Evolutionary conservation across 2,797 vertebrate genomes (phyloP).

Genomic region (Nyctalus aviator): DNA sequence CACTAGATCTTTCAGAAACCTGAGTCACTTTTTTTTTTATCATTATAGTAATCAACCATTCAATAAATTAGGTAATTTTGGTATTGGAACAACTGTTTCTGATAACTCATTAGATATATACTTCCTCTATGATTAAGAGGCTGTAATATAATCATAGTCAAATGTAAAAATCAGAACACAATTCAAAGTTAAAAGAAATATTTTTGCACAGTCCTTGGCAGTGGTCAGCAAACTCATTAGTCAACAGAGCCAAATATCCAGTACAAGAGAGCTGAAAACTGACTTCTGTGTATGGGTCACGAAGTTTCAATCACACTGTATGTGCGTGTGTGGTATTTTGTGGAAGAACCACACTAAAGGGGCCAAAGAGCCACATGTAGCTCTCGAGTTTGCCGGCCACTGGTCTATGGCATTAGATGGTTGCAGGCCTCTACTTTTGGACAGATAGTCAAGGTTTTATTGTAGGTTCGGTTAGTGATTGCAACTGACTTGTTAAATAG

Average conservation of each 20-base stretch:
- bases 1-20: not conserved
- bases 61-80: slow-evolving; percentile 3
- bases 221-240: no score
- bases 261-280: no score
- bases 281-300: no score
- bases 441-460: slow-evolving; percentile 1
- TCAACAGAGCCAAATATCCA: no score
- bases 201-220: not conserved
- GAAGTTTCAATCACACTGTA: no score
- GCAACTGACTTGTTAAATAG: not conserved
- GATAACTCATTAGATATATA: not conserved
- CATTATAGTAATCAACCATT: not conserved
- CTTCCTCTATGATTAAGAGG: not conserved
- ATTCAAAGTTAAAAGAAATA: not conserved
- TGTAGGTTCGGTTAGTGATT: not conserved
- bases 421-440: not conserved
- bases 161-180: not conserved
- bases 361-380: no score
- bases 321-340: no score
- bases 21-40: not conserved
- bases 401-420: not conserved
- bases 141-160: not conserved
- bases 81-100: slow-evolving; percentile 25
- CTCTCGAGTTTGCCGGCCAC: no score
- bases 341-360: no score